Conservation (phyloP, 2,888 invertebrate species). For the Strigamia maritima region DNA sequence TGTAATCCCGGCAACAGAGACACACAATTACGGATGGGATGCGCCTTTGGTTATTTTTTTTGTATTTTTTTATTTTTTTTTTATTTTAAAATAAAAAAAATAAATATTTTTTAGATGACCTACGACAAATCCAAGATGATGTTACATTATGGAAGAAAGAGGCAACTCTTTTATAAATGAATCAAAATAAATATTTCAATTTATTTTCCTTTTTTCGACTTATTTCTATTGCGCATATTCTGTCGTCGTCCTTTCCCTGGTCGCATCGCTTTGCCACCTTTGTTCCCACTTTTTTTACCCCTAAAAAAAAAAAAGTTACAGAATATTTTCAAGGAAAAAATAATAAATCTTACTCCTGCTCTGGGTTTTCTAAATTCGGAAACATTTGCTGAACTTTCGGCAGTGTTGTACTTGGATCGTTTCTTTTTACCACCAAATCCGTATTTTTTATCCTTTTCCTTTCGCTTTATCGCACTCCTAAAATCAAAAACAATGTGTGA, state of each 20-base stretch:
- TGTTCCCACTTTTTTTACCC: not conserved
- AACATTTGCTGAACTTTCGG: constrained; percentile 68
- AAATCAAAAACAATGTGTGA: too few relatives aligned
- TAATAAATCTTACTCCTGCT: not conserved
- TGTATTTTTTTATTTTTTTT: not conserved
- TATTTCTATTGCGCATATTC: not conserved
- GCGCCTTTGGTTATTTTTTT: not conserved
- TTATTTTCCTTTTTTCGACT: not conserved
- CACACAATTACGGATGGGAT: not conserved
- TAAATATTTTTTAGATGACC: not conserved
- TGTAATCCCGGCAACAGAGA: not conserved
- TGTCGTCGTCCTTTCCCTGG: not conserved
- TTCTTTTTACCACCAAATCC: constrained; percentile 96
- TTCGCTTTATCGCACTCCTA: constrained; percentile 58
- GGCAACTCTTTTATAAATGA: not conserved
- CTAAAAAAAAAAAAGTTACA: not conserved
- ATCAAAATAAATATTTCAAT: not conserved
- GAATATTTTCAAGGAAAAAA: not conserved
- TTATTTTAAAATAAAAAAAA: not conserved
- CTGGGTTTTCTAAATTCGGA: constrained; percentile 44
- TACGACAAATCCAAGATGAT: not conserved
- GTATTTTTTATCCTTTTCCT: constrained; percentile 77
- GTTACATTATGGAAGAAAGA: not conserved
- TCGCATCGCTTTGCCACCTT: not conserved
- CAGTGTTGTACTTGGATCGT: constrained; percentile 80